Evolutionary conservation across 1,140 invertebrate genomes (phyloP), one percentile per base, ranked within the genome.

Genomic region (Drosophila oshimai): DNA sequence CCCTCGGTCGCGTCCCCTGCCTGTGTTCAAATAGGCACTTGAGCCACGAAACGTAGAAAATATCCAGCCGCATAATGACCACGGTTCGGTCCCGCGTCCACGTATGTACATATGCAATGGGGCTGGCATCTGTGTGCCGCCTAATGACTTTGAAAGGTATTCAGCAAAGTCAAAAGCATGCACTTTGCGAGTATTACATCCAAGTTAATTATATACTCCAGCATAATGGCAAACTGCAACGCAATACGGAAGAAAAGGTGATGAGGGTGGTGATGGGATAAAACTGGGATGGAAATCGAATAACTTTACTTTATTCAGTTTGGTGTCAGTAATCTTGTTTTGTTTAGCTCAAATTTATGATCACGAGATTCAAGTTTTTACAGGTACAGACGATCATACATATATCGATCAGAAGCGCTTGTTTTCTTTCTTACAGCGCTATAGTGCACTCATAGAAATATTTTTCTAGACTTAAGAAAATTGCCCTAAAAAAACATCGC

Each of bases 141-240:
- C 61, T 86, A 86, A 86, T 87, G 80, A 87, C 80, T 86, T 81
- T 77, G 57, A 87, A 80, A 87, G 76, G 72, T 68, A 87, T 80
- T 57, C 65, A 45, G 67, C 71, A 64, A 73, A 80, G 75, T 75
- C 65, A 75, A 64, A 86, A 76, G 68, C 80, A 87, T 87, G 81
- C 83, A 87, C 81, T 87, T 87, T 87, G 68, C 75, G 69, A 53
- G 68, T 76, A 87, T 81, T 81, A 81, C 75, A 74, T 54, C 73
- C 60, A 67, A 57, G 83, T 75, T 86, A 87, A 87, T 87, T 74
- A 87, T 70, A 87, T 73, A 81, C 67, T 57, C 47, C 36, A 55
- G 65, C 80, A 84, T 84, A 72, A 84, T 86, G 64, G 80, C 41
- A 50, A 72, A 20, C 65, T 70, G 55, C 44, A 77, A 87, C 68